phyloP scores from a whole-genome alignment of 2,888 invertebrate genomes.

The Bellardia pandia region DNA sequence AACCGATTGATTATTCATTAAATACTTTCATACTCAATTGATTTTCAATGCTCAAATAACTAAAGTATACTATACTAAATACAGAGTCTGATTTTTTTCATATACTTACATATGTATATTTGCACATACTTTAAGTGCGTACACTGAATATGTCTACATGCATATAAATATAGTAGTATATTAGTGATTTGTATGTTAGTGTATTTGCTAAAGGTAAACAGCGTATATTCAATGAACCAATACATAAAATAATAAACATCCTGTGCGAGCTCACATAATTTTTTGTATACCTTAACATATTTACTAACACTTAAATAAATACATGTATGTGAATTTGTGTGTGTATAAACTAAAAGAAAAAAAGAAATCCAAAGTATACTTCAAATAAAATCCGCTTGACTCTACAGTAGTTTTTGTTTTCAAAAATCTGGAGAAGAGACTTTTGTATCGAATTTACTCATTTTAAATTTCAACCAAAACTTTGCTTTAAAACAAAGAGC shows the following conservation, averaged over 20 bases:
- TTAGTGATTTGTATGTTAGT: neutral
- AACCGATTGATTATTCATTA: conserved; percentile 56
- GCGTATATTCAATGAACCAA: conserved; percentile 6
- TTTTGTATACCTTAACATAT: neutral
- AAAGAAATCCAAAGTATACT: no score
- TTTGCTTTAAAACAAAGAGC: no score
- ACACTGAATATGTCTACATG: neutral
- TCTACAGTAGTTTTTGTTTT: no score
- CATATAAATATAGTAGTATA: neutral
- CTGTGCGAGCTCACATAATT: neutral
- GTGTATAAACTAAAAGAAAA: no score
- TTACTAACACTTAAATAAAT: neutral
- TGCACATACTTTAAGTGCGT: neutral
- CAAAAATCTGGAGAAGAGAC: no score
- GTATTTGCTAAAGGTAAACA: neutral
- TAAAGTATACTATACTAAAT: conserved; percentile 6
- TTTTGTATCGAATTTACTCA: no score
- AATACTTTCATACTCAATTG: conserved; percentile 63
- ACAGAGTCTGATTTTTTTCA: neutral
- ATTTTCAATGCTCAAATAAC: conserved; percentile 55
- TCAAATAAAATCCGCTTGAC: no score
- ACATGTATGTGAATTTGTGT: no score
- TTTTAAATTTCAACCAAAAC: no score
- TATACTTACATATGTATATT: neutral
- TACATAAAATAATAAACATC: neutral